Evolutionary conservation across 2,888 invertebrate genomes (phyloP).

Genomic region (Lissonota sp.): DNA sequence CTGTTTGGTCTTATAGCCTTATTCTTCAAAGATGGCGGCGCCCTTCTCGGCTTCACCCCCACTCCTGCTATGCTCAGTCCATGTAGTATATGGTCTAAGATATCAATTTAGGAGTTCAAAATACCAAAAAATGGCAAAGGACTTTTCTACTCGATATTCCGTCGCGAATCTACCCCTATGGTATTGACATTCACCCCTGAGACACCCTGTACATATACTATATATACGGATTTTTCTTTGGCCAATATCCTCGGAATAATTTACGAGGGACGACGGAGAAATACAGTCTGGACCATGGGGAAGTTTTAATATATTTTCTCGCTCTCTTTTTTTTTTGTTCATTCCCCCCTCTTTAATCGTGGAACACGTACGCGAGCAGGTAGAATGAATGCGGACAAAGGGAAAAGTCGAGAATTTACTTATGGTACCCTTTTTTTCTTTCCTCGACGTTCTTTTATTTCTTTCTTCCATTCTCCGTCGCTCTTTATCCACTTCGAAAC

Average conservation of each 20-base stretch:
- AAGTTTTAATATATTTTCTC: constrained; percentile 34
- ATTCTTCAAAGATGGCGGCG: no score
- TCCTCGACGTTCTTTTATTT: constrained; percentile 17
- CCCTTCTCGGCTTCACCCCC: no score
- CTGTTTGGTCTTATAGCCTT: no score
- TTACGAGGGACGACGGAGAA: constrained; percentile 25
- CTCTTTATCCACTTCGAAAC: not conserved
- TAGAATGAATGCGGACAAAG: constrained; percentile 52
- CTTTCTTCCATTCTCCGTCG: constrained; percentile 8
- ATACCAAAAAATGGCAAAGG: no score
- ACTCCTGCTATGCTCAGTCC: no score
- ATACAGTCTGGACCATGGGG: constrained; percentile 12
- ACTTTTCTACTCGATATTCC: no score
- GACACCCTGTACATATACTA: not conserved
- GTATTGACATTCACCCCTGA: no score
- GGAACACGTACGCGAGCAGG: constrained; percentile 36
- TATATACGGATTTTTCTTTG: not conserved
- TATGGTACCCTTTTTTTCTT: constrained; percentile 11
- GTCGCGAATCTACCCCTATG: no score
- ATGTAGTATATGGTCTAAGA: no score
- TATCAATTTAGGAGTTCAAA: no score
- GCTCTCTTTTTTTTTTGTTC: constrained; percentile 4
- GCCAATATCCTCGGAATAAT: constrained; percentile 48
- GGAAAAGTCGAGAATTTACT: constrained; percentile 55
- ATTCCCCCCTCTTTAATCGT: constrained; percentile 32